Evolutionary conservation across 1,140 invertebrate species (phyloP).

Genomic region (Pissodes strobi): DNA sequence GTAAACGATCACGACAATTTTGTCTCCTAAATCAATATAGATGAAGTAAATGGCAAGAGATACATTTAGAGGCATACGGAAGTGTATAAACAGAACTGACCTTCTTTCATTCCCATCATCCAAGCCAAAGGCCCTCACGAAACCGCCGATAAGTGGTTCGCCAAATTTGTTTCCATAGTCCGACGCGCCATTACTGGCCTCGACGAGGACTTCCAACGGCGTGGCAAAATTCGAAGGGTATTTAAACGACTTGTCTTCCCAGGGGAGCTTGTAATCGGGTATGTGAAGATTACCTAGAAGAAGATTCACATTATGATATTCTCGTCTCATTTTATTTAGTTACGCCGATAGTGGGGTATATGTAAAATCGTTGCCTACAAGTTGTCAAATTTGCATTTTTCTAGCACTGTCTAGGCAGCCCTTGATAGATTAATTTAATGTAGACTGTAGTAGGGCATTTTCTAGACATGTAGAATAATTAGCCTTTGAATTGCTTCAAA

Average conservation of each 20-base stretch:
- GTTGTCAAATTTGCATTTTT: no score
- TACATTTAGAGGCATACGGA: no score
- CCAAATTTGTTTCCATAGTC: constrained; percentile 99
- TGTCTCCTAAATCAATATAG: neutral
- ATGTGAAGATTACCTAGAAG: constrained; percentile 31
- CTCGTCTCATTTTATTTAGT: no score
- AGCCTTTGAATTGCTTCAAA: no score
- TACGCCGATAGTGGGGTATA: no score
- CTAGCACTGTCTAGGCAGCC: no score
- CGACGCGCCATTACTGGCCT: constrained; percentile 96
- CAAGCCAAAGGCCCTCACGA: constrained; percentile 89
- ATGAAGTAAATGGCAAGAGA: neutral
- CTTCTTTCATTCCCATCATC: constrained; percentile 68
- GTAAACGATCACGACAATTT: neutral
- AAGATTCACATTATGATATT: no score
- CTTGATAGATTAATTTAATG: no score
- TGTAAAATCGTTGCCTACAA: no score
- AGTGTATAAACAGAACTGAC: no score
- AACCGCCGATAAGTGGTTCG: constrained; percentile 91
- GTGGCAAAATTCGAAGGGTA: constrained; percentile 92
- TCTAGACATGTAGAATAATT: no score
- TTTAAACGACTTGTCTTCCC: constrained; percentile 76
- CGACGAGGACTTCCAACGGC: constrained; percentile 85
- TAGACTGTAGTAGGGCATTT: no score
- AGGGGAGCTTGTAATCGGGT: constrained; percentile 78